These are phyloP conservation scores for Apodemus speciosus DNA, from an alignment of 2,113 vertebrate species.

Conservation along the genomic window DNA sequence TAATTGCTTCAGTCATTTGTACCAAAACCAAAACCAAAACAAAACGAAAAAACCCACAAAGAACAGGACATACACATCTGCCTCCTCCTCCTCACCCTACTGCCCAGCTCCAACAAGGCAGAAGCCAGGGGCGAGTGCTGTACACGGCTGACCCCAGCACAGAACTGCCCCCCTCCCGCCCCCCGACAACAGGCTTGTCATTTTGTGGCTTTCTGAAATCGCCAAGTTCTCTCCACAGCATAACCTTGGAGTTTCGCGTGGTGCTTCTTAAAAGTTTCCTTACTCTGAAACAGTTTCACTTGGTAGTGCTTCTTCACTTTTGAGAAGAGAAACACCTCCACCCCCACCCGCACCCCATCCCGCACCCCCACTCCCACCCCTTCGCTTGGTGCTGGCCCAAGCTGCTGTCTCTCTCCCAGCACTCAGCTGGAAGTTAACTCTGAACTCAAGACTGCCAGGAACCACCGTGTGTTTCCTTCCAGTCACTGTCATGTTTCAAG, in stretches of 20 bases:
- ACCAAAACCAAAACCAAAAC: neutral
- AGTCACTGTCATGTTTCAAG: neutral
- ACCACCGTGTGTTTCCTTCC: neutral
- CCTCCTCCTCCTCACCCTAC: neutral
- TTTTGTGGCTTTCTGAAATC: neutral
- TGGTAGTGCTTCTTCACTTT: neutral
- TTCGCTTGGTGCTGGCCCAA: neutral
- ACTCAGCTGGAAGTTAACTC: conserved; percentile 2
- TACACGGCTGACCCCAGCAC: neutral
- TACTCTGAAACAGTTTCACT: neutral
- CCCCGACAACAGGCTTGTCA: neutral
- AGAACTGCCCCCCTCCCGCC: too few species aligned
- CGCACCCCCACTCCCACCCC: too few species aligned
- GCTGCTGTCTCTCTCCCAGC: neutral
- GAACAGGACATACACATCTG: neutral
- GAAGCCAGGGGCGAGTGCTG: neutral
- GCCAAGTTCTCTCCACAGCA: neutral
- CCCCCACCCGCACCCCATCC: too few species aligned
- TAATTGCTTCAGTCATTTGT: neutral
- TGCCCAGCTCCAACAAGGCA: neutral
- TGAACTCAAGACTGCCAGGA: neutral
- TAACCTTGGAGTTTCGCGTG: neutral
- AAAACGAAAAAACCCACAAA: neutral
- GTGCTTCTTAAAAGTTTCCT: neutral
- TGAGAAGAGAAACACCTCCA: neutral